Percentiles rank a stretch among this genome's conserved stretches.
phyloP scores from a whole-genome alignment of 2,113 vertebrate species.

The Hydropotes inermis region DNA sequence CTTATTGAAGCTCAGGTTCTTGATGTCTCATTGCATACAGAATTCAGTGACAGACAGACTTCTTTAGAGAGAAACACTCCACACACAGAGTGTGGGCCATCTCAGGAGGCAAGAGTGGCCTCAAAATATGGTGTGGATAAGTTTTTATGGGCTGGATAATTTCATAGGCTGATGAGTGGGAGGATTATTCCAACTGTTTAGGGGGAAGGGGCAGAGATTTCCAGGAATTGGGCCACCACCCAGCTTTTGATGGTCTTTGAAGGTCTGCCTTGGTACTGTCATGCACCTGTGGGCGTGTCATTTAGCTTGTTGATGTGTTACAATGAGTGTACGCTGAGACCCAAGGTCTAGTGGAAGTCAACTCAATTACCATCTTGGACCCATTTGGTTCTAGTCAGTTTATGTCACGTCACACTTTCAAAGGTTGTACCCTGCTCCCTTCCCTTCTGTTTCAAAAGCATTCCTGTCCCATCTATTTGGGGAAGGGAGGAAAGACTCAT shows the following conservation, averaged over 20 bases:
- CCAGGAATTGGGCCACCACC: not conserved
- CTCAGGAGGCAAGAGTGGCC: not conserved
- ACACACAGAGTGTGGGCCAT: not conserved
- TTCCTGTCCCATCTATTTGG: not conserved
- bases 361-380: not conserved
- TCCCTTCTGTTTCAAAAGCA: not conserved
- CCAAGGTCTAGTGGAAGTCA: not conserved
- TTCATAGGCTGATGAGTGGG: not conserved
- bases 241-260: not conserved
- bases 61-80: not conserved
- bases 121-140: not conserved
- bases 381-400: not conserved
- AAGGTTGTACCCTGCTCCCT: not conserved
- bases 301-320: not conserved
- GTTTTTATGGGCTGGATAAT: not conserved
- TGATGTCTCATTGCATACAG: not conserved
- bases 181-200: not conserved
- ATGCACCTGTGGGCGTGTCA: not conserved
- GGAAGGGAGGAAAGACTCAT: too few species aligned
- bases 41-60: not conserved
- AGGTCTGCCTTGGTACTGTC: not conserved
- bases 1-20: not conserved
- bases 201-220: not conserved
- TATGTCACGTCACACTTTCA: not conserved
- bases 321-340: not conserved